These are phyloP conservation scores for Lindbergichthys nudifrons DNA, from an alignment of 2,797 vertebrate species.

Conservation along the genomic window DNA sequence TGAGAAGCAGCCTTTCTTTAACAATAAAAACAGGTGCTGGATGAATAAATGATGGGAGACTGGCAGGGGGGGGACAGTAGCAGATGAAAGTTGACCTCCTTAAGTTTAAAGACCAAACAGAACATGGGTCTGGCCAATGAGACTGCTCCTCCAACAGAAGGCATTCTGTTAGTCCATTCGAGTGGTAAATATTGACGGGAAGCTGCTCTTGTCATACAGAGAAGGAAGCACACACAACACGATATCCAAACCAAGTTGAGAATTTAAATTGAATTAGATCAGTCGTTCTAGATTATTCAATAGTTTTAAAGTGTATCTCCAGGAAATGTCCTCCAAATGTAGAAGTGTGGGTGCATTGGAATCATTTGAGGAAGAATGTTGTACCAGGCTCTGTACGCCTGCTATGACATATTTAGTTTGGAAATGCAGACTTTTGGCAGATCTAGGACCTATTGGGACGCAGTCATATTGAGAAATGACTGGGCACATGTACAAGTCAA, in stretches of 20 bases:
- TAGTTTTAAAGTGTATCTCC: conserved; percentile 2
- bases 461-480: background rate
- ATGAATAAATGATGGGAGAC: conserved; percentile 72
- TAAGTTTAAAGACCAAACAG: conserved; percentile 37
- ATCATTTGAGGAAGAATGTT: background rate
- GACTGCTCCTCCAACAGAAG: conserved; percentile 10
- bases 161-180: conserved; percentile 11
- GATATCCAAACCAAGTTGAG: conserved; percentile 6
- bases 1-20: conserved; percentile 12
- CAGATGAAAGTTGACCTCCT: conserved; percentile 38
- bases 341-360: background rate
- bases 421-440: conserved; percentile 12
- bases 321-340: background rate
- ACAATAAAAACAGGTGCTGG: conserved; percentile 63
- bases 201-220: conserved; percentile 56
- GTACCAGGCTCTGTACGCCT: background rate
- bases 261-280: conserved; percentile 19
- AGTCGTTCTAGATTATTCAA: conserved; percentile 18
- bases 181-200: conserved; percentile 75
- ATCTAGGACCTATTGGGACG: background rate
- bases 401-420: conserved; percentile 8
- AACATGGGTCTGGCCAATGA: conserved; percentile 25
- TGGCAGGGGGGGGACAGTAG: conserved; percentile 30
- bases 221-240: background rate
- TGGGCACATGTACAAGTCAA: background rate